A percentile compares a stretch with the other conserved stretches of the same genome.
Conservation (phyloP, 2,113 vertebrate species). For the Festucalex cinctus region DNA sequence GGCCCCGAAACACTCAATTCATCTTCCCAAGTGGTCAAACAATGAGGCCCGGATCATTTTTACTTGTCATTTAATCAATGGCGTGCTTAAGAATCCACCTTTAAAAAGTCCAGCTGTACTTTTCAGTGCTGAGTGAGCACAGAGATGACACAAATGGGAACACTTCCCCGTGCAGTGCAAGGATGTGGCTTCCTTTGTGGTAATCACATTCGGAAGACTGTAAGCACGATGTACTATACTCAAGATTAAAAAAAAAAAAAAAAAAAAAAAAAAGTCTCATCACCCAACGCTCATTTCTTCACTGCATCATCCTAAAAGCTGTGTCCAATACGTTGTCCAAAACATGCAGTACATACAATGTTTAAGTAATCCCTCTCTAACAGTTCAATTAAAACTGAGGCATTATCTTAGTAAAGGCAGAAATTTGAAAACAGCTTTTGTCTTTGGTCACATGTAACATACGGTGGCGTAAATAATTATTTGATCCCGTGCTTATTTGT, state of each 20-base stretch:
- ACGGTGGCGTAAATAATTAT: too few relatives aligned
- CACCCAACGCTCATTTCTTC: neutral
- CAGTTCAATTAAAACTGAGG: too few relatives aligned
- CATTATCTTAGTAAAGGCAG: too few relatives aligned
- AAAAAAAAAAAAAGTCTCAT: neutral
- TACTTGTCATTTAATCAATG: constrained; percentile 33
- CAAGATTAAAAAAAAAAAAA: too few relatives aligned
- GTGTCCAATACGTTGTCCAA: too few relatives aligned
- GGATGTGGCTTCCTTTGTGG: constrained; percentile 54
- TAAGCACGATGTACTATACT: neutral
- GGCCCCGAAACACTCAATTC: constrained; percentile 45
- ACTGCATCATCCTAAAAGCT: too few relatives aligned
- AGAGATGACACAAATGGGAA: constrained; percentile 25
- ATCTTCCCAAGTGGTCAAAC: constrained; percentile 52
- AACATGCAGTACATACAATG: too few relatives aligned
- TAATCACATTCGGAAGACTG: constrained; percentile 3
- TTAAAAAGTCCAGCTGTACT: neutral
- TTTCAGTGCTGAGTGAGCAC: constrained; percentile 5
- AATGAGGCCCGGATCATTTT: constrained; percentile 22
- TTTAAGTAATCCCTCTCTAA: too few relatives aligned
- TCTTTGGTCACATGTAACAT: too few relatives aligned
- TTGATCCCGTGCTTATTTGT: too few relatives aligned
- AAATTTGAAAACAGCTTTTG: too few relatives aligned
- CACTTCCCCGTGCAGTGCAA: constrained; percentile 48
- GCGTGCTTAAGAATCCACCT: neutral